Evolutionary conservation across 1,140 invertebrate species (phyloP).

Genomic region (Drosophila novamexicana): DNA sequence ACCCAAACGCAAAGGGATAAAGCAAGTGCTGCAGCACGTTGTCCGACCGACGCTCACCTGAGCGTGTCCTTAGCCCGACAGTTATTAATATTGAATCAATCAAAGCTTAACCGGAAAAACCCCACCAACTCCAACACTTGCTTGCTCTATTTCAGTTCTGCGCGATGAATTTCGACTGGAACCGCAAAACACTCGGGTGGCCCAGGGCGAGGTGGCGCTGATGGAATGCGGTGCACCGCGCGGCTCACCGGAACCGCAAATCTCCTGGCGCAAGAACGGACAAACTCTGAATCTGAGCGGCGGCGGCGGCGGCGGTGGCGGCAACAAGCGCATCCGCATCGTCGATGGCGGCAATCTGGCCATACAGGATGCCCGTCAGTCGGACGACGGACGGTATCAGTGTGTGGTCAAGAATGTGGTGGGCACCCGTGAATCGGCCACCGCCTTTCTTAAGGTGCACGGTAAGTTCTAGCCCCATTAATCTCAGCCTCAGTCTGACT

Average conservation of each 20-base stretch:
- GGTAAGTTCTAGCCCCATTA: conserved; percentile 86
- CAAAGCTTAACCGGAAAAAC: conserved; percentile 57
- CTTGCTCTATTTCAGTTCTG: conserved; percentile 86
- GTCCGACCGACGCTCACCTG: conserved; percentile 6
- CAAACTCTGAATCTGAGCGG: conserved; percentile 89
- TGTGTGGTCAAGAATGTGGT: conserved; percentile 94
- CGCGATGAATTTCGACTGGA: conserved; percentile 93
- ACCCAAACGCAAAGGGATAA: conserved; percentile 27
- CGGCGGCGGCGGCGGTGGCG: conserved; percentile 35
- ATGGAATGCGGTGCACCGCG: conserved; percentile 94
- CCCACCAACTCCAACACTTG: too few relatives aligned
- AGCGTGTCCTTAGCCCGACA: conserved; percentile 50
- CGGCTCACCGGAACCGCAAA: conserved; percentile 93
- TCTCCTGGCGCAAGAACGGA: conserved; percentile 93
- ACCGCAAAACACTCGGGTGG: conserved; percentile 90
- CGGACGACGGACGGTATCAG: conserved; percentile 93
- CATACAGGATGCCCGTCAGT: conserved; percentile 91
- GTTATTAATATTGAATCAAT: conserved; percentile 83
- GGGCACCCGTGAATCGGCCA: conserved; percentile 90
- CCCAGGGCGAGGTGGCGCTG: conserved; percentile 92
- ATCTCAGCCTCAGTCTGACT: background rate
- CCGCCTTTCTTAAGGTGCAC: conserved; percentile 91
- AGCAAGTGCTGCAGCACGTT: conserved; percentile 17
- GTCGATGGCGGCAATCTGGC: conserved; percentile 92
- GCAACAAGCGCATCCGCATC: conserved; percentile 88